Conservation (phyloP, 1,140 invertebrate genomes). For the Caenorhabditis briggsae region DNA sequence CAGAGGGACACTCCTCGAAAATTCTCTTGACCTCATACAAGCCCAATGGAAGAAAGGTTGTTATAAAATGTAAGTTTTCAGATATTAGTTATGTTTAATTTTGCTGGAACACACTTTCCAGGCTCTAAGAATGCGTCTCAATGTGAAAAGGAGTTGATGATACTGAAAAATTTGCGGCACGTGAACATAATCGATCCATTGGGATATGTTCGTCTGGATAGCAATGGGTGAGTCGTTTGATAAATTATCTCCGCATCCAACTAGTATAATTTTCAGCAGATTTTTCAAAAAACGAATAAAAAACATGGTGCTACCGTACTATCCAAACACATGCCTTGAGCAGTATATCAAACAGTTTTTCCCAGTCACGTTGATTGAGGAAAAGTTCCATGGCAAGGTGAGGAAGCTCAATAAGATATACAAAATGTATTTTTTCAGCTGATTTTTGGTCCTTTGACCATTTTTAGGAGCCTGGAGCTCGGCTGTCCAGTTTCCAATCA, state of each 20-base stretch:
- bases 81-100: no score
- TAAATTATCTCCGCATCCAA: no score
- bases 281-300: background rate
- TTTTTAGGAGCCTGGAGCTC: no score
- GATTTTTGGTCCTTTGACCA: no score
- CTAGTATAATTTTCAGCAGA: background rate
- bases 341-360: background rate
- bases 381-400: background rate
- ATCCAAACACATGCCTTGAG: background rate
- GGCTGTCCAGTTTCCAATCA: no score
- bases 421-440: no score
- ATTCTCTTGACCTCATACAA: no score
- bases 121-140: background rate
- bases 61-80: background rate
- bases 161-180: background rate
- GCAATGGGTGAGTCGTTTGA: no score
- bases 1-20: no score
- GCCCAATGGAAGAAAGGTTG: background rate
- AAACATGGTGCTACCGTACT: background rate
- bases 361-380: background rate
- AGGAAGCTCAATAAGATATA: background rate
- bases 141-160: constrained; percentile 3
- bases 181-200: background rate
- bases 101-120: background rate
- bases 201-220: background rate